A percentile compares a stretch with the other conserved stretches of the same genome.
phyloP scores from a whole-genome alignment of 2,888 invertebrate genomes.

The Drosophila monieri region DNA sequence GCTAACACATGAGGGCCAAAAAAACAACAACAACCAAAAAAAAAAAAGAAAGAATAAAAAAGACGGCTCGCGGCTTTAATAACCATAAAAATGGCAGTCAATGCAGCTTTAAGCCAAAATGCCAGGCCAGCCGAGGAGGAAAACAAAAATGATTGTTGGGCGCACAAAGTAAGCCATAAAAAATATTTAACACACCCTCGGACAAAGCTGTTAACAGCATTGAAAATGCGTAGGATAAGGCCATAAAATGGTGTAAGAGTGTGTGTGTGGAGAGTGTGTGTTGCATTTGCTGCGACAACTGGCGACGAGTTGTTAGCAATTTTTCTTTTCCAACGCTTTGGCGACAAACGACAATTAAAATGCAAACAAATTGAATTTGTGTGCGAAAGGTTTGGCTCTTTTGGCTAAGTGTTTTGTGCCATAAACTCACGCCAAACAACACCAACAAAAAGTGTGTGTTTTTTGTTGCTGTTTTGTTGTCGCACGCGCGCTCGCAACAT shows the following conservation, averaged over 20 bases:
- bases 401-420: constrained; percentile 67
- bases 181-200: constrained; percentile 76
- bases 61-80: constrained; percentile 55
- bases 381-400: constrained; percentile 67
- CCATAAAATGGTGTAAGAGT: constrained; percentile 52
- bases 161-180: constrained; percentile 72
- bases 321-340: constrained; percentile 67
- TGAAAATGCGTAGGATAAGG: constrained; percentile 72
- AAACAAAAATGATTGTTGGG: constrained; percentile 55
- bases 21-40: neutral
- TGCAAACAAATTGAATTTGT: constrained; percentile 70
- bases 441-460: constrained; percentile 19
- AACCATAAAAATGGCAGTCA: constrained; percentile 68
- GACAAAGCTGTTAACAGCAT: constrained; percentile 75
- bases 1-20: constrained; percentile 42
- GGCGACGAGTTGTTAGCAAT: constrained; percentile 72
- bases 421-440: constrained; percentile 56
- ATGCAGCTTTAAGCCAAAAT: constrained; percentile 55
- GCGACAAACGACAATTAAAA: constrained; percentile 75
- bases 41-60: neutral
- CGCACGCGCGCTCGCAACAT: constrained; percentile 71
- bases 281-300: constrained; percentile 50
- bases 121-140: constrained; percentile 14
- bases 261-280: constrained; percentile 30
- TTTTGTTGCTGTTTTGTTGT: constrained; percentile 36